Conservation (phyloP, 2,888 invertebrate genomes). For the Sarcophaga variegata region DNA sequence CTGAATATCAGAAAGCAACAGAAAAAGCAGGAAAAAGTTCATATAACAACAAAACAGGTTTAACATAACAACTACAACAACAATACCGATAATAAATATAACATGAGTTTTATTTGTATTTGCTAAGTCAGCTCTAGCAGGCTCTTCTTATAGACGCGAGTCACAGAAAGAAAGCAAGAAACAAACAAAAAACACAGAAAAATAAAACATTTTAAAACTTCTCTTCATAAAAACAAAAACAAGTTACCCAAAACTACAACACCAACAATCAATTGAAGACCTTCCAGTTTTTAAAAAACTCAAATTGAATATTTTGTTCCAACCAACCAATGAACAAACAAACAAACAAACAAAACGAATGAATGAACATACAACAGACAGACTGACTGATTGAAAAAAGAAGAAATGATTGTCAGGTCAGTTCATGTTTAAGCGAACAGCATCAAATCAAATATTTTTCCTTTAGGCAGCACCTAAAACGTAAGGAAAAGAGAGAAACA, state of each 20-base stretch:
- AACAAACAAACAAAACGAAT: not conserved
- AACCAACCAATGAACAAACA: not conserved
- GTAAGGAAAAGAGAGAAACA: not conserved
- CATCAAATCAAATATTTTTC: conserved; percentile 71
- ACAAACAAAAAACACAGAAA: not conserved
- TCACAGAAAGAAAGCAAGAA: no score
- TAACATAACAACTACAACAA: conserved; percentile 27
- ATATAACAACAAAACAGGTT: conserved; percentile 49
- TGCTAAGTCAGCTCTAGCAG: not conserved
- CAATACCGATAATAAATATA: not conserved
- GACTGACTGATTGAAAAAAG: not conserved
- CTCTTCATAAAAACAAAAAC: not conserved
- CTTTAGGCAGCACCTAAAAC: conserved; percentile 25
- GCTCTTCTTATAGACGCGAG: not conserved
- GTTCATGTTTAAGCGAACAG: conserved; percentile 71
- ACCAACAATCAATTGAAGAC: not conserved
- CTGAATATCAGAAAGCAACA: conserved; percentile 40
- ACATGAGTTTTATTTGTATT: conserved; percentile 32
- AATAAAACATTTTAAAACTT: no score
- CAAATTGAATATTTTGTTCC: not conserved
- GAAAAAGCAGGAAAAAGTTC: conserved; percentile 27
- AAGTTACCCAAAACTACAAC: not conserved
- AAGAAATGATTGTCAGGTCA: conserved; percentile 73
- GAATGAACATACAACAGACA: not conserved
- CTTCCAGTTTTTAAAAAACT: not conserved